Conservation (phyloP, 2,797 vertebrate species). For the Microctenopoma stevenorrisi region DNA sequence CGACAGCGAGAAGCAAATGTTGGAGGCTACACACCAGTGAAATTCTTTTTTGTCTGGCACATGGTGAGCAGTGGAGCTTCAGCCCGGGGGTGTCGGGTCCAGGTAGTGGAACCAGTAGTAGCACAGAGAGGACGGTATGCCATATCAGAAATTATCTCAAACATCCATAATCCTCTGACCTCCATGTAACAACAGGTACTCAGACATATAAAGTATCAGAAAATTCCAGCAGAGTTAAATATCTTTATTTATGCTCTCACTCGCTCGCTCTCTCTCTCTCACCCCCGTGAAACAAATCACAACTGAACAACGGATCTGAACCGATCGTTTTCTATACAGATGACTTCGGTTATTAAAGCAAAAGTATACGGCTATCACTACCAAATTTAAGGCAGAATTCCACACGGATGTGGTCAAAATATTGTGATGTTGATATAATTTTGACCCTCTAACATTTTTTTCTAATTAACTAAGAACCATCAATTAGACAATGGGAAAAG, state of each 20-base stretch:
- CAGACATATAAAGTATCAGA: slow-evolving; percentile 2
- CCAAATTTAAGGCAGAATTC: slow-evolving; percentile 79
- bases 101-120: background rate
- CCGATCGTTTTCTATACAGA: slow-evolving; percentile 57
- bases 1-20: too few relatives aligned
- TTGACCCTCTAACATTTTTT: slow-evolving; percentile 70
- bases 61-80: too few relatives aligned
- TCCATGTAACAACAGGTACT: background rate
- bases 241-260: slow-evolving; percentile 73
- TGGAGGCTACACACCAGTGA: too few relatives aligned
- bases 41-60: too few relatives aligned
- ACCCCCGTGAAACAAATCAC: slow-evolving; percentile 73
- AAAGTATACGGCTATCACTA: slow-evolving; percentile 73
- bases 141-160: background rate
- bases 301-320: slow-evolving; percentile 72
- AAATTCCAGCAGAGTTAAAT: slow-evolving; percentile 30
- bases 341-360: slow-evolving; percentile 66
- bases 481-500: slow-evolving; percentile 70
- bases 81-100: too few relatives aligned
- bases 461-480: slow-evolving; percentile 75
- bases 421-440: slow-evolving; percentile 69
- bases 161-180: slow-evolving; percentile 6
- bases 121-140: background rate
- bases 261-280: slow-evolving; percentile 52
- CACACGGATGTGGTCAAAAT: slow-evolving; percentile 74